Conservation (phyloP, 2,888 invertebrate species). For the Hirtodrosophila histrioides region DNA sequence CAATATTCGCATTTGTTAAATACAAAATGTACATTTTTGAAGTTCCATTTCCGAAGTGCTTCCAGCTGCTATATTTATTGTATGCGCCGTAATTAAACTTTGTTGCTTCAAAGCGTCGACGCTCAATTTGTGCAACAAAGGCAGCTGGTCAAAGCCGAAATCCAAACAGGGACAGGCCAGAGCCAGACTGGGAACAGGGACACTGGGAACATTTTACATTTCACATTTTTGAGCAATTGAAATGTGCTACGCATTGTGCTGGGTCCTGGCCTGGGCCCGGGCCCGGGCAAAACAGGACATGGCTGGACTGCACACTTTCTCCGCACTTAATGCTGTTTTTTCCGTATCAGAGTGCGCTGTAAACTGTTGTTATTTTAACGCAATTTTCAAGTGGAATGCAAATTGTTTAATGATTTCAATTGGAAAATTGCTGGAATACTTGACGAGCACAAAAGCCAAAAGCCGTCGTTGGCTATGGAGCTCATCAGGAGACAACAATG, state of each 20-base stretch:
- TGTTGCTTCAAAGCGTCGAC: constrained; percentile 75
- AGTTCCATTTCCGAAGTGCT: constrained; percentile 36
- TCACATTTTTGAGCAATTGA: constrained; percentile 74
- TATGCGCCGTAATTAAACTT: constrained; percentile 72
- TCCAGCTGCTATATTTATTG: constrained; percentile 42
- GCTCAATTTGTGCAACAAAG: constrained; percentile 77
- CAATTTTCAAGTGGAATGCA: constrained; percentile 83
- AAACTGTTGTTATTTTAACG: constrained; percentile 81
- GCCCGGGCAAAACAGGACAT: constrained; percentile 35
- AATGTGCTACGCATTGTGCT: constrained; percentile 70
- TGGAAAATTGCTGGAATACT: constrained; percentile 83
- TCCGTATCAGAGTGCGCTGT: constrained; percentile 49
- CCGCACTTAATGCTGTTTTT: constrained; percentile 23
- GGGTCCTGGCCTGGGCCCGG: constrained; percentile 7
- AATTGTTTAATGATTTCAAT: constrained; percentile 84
- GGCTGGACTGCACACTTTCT: constrained; percentile 37
- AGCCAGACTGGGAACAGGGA: constrained; percentile 12
- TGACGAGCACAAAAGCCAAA: constrained; percentile 60
- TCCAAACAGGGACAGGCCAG: constrained; percentile 38
- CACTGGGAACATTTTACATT: constrained; percentile 44
- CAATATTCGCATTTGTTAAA: constrained; percentile 62
- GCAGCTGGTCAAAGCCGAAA: constrained; percentile 47
- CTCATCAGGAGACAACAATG: constrained; percentile 58
- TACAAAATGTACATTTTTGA: constrained; percentile 59
- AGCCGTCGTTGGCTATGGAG: constrained; percentile 32